These are phyloP conservation scores for Drosophila chauvacae DNA, from an alignment of 1,140 invertebrate genomes.

Conservation along the genomic window DNA sequence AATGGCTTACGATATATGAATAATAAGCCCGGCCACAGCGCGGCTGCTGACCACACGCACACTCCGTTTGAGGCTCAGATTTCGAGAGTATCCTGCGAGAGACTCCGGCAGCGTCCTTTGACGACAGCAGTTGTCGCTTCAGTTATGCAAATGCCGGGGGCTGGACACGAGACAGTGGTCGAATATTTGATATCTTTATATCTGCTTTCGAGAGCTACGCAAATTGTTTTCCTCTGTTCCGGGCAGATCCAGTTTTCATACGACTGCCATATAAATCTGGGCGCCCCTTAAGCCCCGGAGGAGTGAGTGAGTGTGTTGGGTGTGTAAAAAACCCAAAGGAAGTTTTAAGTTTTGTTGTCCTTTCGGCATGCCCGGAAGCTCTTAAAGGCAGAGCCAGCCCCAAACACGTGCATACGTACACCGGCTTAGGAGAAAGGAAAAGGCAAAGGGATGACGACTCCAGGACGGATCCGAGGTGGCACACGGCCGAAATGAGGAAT, in stretches of 20 bases:
- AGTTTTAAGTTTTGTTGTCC: constrained; percentile 62
- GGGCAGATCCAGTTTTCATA: background rate
- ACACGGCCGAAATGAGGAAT: constrained; percentile 28
- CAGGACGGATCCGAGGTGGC: background rate
- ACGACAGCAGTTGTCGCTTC: constrained; percentile 48
- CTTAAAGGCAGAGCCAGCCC: constrained; percentile 48
- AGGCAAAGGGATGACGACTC: constrained; percentile 17
- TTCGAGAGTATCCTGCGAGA: constrained; percentile 16
- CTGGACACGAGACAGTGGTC: constrained; percentile 27
- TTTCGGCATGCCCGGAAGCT: constrained; percentile 53
- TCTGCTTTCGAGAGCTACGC: constrained; percentile 28
- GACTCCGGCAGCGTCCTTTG: constrained; percentile 12
- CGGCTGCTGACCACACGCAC: constrained; percentile 28
- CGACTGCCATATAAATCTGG: constrained; percentile 26
- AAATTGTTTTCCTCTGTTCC: constrained; percentile 48
- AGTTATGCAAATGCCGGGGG: constrained; percentile 60
- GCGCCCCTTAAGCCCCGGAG: constrained; percentile 9
- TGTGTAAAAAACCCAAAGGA: constrained; percentile 43
- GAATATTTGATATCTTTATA: constrained; percentile 51
- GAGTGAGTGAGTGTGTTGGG: constrained; percentile 4
- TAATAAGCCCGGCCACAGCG: constrained; percentile 61
- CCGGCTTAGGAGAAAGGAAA: constrained; percentile 21
- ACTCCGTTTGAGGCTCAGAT: constrained; percentile 20
- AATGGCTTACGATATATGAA: constrained; percentile 82
- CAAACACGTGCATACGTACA: constrained; percentile 45